These are phyloP conservation scores for Paraescarpia echinospica DNA, from an alignment of 1,140 invertebrate species.

Conservation along the genomic window DNA sequence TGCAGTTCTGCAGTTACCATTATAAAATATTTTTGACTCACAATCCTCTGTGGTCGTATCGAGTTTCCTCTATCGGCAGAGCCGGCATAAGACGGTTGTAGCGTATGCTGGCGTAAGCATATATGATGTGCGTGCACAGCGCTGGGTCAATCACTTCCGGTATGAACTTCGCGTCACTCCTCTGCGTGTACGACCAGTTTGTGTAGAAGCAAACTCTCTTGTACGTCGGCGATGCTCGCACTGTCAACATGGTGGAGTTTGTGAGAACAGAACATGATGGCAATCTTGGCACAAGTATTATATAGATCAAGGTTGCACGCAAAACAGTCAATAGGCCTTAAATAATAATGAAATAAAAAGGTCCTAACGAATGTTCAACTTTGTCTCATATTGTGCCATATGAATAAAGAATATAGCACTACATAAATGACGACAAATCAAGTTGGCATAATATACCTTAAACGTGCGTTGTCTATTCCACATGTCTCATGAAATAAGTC, in stretches of 20 bases:
- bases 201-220: constrained; percentile 52
- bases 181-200: constrained; percentile 50
- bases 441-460: neutral
- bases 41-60: neutral
- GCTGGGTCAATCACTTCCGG: constrained; percentile 69
- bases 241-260: neutral
- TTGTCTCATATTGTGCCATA: neutral
- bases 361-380: neutral
- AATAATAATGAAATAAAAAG: neutral
- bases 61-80: neutral
- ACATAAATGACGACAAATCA: neutral
- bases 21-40: neutral
- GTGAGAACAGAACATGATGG: neutral
- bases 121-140: constrained; percentile 79
- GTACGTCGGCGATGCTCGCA: constrained; percentile 24
- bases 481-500: no score
- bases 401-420: neutral
- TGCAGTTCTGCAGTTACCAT: neutral
- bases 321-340: neutral
- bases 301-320: neutral
- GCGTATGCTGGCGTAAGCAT: constrained; percentile 66
- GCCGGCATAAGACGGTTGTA: neutral
- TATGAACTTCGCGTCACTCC: constrained; percentile 65
- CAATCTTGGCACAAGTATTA: neutral
- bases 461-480: no score